A percentile compares a stretch with the other conserved stretches of the same genome.
These are phyloP conservation scores for Okamejei kenojei DNA, from an alignment of 2,797 vertebrate genomes.

Conservation along the genomic window DNA sequence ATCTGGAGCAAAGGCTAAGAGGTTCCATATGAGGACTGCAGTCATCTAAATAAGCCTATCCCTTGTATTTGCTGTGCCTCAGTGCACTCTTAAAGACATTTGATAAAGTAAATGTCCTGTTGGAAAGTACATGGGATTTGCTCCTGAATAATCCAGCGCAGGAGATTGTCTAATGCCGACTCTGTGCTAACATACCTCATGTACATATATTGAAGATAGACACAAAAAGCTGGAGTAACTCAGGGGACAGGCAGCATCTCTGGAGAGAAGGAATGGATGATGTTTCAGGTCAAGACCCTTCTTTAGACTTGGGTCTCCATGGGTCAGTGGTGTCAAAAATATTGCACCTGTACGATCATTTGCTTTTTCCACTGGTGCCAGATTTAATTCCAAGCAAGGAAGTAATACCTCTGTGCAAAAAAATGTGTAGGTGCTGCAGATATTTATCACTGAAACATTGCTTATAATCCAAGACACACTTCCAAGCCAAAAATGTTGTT, in stretches of 20 bases:
- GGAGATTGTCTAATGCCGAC: background rate
- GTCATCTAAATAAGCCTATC: too few relatives aligned
- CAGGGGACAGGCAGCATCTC: too few relatives aligned
- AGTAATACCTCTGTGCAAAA: background rate
- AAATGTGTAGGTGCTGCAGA: background rate
- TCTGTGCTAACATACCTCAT: background rate
- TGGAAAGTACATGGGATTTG: background rate
- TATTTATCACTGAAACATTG: background rate
- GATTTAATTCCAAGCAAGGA: background rate
- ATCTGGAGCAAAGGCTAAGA: too few relatives aligned
- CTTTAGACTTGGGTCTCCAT: background rate
- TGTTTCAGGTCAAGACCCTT: too few relatives aligned
- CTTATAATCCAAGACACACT: background rate
- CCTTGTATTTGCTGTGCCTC: too few relatives aligned
- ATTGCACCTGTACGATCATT: background rate
- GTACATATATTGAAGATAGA: background rate
- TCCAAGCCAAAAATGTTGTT: background rate
- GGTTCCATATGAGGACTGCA: too few relatives aligned
- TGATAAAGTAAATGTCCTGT: background rate
- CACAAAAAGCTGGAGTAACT: too few relatives aligned
- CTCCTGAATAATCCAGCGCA: background rate
- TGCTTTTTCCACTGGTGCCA: background rate
- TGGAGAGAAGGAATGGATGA: too few relatives aligned
- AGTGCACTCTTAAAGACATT: too few relatives aligned
- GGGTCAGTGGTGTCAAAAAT: background rate